Evolutionary conservation across 1,140 invertebrate species (phyloP), one percentile per base, ranked within the genome.

Genomic region (Pemphigus obesinymphae): DNA sequence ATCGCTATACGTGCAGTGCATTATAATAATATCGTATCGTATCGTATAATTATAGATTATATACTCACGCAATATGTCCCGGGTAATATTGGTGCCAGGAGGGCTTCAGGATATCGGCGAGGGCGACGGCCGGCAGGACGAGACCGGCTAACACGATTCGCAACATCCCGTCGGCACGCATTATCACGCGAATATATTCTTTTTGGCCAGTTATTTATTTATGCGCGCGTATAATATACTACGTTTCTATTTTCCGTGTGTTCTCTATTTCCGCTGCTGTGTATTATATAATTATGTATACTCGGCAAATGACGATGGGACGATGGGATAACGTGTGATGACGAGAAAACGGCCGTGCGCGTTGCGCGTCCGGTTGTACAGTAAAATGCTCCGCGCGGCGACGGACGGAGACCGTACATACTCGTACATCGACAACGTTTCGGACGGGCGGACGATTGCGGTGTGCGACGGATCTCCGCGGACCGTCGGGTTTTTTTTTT

Each of bases 51-150:
- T n/a, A n/a, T n/a, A n/a, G n/a, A n/a, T n/a, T n/a, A n/a, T n/a
- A n/a, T 37, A 81, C 83, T 83, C 82, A 83, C 83, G 81, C 37
- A 26, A 82, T 75, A 26, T 31, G 48, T 66, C 53, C 73, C 3
- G 84, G 84, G 53, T 78, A 83, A 45, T 84, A 84, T 37, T 84
- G 84, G n/a, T 84, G 83, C 84, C 84, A 84, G 11, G 61, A 48
- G 0, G 84, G 84, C 50, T 26, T 80, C 10, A 81, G 26, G 15
- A 83, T 82, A 75, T 83, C 83, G 4, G 58, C 45, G 17, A 82
- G 23, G 17, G n/a, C 45, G 45, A 50, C 8, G 43, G 45, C 70
- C 26, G 3, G 26, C 45, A 73, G 50, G 11, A 73, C 8, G 7
- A 50, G 70, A 31, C 23, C 29, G 17, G 26, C 26, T 26, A 73